Percentiles rank a stretch among this genome's conserved stretches.
Conservation (phyloP, 2,113 vertebrate genomes). For the Ailuropoda melanoleuca region DNA sequence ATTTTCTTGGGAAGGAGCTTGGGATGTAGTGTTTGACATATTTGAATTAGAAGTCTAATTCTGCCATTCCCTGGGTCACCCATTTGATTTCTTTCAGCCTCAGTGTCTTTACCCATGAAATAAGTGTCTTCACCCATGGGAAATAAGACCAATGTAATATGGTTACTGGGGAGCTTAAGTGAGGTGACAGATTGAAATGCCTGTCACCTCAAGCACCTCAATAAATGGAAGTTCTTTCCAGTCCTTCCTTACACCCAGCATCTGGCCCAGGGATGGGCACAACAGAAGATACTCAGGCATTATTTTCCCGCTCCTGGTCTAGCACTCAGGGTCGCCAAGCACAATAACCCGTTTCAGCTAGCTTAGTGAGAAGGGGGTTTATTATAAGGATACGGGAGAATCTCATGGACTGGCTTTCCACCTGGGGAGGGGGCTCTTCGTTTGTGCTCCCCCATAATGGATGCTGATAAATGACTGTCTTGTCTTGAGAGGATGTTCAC, state of each 20-base stretch:
- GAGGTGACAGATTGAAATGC: neutral
- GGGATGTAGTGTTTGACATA: neutral
- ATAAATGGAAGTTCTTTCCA: neutral
- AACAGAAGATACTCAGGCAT: neutral
- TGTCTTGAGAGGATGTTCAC: neutral
- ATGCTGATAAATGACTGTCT: neutral
- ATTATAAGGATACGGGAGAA: neutral
- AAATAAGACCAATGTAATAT: neutral
- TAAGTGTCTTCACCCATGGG: neutral
- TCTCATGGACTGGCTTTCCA: neutral
- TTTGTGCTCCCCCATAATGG: neutral
- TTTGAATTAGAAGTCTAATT: constrained; percentile 27
- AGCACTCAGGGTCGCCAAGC: neutral
- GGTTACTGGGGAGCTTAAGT: neutral
- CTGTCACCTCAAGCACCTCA: neutral
- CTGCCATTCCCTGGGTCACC: neutral
- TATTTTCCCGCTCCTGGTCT: neutral
- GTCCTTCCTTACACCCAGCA: neutral
- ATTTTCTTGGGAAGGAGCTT: neutral
- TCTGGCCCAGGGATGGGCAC: neutral
- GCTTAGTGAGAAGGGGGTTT: neutral
- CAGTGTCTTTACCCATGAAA: neutral
- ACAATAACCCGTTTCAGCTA: neutral
- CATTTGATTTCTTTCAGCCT: neutral
- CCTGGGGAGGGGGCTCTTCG: neutral